Evolutionary conservation across 2,888 invertebrate species (phyloP), one percentile per base, ranked within the genome.

Genomic region (Elysia crispata): DNA sequence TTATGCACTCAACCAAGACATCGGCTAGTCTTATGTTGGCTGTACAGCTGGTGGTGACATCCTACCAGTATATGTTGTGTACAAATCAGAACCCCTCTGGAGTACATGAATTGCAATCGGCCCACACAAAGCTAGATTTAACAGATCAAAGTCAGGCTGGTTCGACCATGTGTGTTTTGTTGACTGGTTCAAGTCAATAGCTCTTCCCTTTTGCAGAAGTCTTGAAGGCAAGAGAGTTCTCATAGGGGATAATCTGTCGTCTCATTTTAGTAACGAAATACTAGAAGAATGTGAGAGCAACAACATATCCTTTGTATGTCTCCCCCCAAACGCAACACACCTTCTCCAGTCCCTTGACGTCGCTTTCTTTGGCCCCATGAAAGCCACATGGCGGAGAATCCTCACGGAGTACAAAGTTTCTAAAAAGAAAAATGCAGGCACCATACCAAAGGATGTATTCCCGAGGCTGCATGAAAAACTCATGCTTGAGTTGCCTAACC

Each of bases 61-160:
- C 1, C 83, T 92, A 92, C 92, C 84, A 92, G n/a, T 67, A 33
- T 64, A 82, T 79, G 60, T 83, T 74, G 50, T 60, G 66, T 69
- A 74, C 69, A 93, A 92, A 85, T 86, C 92, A 0, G 85, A 86
- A 78, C 77, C 91, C 79, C 62, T 93, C n/a, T 92, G 90, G 85
- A 82, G 88, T 67, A 88, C 90, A 13, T 93, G 93, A 92, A 89
- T 85, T 6, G 83, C 85, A 83, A 89, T 89, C 74, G 93, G 92
- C 13, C 92, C 92, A 23, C 73, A 73, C 85, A 87, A 66, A 64
- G 88, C 80, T 6, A 70, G 90, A 3, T 93, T 92, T 83, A 92
- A 92, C 83, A 54, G 91, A 0, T 88, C 90, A 1, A 82, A 82
- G 73, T 89, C 88, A 69, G 92, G 89, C 1, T 91, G 90, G 90